A percentile compares a stretch with the other conserved stretches of the same genome.
Conservation (phyloP, 1,140 invertebrate genomes). For the Gryllus bimaculatus region DNA sequence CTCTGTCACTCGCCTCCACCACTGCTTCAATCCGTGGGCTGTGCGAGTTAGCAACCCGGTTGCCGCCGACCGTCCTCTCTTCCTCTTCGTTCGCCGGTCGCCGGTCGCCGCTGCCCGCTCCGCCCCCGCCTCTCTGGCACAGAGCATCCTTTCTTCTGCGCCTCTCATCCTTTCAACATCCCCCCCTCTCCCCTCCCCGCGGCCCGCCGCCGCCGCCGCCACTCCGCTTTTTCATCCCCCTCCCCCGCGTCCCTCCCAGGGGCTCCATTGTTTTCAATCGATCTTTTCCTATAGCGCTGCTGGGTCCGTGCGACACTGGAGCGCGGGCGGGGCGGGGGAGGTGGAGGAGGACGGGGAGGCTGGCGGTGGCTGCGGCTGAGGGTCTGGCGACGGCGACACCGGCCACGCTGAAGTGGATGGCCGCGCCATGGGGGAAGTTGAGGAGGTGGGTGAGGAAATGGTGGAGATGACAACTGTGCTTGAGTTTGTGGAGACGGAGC, state of each 20-base stretch:
- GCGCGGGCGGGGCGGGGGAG: no score
- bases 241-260: not conserved
- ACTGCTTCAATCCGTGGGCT: not conserved
- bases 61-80: not conserved
- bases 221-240: not conserved
- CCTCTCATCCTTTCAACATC: not conserved
- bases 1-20: not conserved
- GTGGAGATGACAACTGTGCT: not conserved
- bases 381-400: no score
- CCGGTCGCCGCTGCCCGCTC: no score
- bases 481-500: no score
- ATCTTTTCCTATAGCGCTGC: not conserved
- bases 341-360: no score
- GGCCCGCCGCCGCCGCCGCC: no score
- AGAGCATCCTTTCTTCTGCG: not conserved
- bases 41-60: not conserved
- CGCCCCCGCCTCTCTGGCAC: not conserved
- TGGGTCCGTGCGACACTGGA: not conserved
- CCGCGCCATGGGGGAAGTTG: not conserved
- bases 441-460: not conserved
- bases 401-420: no score
- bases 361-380: no score
- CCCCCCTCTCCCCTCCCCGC: no score
- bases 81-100: not conserved
- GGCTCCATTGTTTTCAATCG: slow-evolving; percentile 3